Conservation (phyloP, 53 echinoderm and acorn worm species). For the Mesocentrotus franciscanus region DNA sequence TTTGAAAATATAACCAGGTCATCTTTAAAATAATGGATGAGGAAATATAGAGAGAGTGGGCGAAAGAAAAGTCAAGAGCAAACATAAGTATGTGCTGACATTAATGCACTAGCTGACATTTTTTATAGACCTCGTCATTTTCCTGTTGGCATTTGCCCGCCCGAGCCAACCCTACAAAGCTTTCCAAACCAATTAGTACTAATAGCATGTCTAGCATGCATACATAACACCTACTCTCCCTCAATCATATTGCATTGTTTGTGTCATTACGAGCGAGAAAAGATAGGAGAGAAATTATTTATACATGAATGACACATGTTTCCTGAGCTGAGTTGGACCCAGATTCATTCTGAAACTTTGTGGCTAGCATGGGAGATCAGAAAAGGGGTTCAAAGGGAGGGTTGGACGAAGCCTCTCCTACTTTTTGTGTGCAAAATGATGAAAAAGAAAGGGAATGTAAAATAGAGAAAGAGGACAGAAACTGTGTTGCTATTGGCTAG, state of each 20-base stretch:
- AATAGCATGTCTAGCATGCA: conserved; percentile 14
- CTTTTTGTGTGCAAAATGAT: not conserved
- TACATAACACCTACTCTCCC: not conserved
- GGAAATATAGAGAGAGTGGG: not conserved
- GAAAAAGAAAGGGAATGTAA: not conserved
- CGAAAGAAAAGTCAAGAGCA: not conserved
- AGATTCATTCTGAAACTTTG: conserved; percentile 56
- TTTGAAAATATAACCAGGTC: too few species aligned
- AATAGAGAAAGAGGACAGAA: not conserved
- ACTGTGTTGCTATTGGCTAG: too few species aligned
- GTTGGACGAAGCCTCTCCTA: not conserved
- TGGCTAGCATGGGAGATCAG: not conserved
- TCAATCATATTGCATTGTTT: conserved; percentile 11
- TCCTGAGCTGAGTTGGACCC: conserved; percentile 31
- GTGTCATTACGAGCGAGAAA: conserved; percentile 24
- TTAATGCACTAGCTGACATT: conserved; percentile 17
- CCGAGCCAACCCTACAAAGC: not conserved
- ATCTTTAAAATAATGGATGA: not conserved
- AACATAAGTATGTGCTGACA: not conserved
- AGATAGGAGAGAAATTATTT: conserved; percentile 42
- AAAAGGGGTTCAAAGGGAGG: not conserved
- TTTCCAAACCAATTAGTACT: conserved; percentile 31
- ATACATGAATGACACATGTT: conserved; percentile 63
- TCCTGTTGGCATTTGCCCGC: not conserved
- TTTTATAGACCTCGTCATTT: conserved; percentile 16